phyloP scores from a whole-genome alignment of 2,888 invertebrate genomes.

The Colostygia pectinataria region DNA sequence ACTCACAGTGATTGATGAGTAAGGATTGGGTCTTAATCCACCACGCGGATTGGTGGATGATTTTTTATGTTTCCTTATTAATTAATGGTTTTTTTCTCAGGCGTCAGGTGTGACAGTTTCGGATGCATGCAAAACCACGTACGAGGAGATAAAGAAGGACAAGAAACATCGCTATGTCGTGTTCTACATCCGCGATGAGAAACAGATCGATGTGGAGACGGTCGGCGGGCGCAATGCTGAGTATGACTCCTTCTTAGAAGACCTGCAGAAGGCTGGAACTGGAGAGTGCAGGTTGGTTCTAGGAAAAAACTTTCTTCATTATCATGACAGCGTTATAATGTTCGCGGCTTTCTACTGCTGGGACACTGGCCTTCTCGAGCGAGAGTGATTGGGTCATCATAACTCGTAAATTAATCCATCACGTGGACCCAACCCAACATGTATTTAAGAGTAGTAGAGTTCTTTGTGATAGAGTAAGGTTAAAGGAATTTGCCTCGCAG shows the following conservation, averaged over 20 bases:
- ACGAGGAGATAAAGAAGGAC: constrained; percentile 98
- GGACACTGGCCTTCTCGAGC: too few species aligned
- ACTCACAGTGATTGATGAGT: too few species aligned
- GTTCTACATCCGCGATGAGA: constrained; percentile 97
- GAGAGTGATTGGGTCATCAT: too few species aligned
- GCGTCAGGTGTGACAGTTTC: constrained; percentile 98
- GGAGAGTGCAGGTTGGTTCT: constrained; percentile 91
- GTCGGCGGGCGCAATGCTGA: constrained; percentile 95
- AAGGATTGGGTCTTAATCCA: too few species aligned
- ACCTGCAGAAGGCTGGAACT: constrained; percentile 94
- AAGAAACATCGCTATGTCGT: constrained; percentile 98
- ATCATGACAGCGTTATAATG: too few species aligned
- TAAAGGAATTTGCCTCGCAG: too few species aligned
- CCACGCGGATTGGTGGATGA: not conserved
- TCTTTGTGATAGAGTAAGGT: too few species aligned
- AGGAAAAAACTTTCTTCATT: too few species aligned
- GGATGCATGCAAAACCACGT: constrained; percentile 96
- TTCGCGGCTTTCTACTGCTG: too few species aligned
- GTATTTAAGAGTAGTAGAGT: too few species aligned
- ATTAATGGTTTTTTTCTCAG: constrained; percentile 67
- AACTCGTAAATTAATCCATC: too few species aligned
- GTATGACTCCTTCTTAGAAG: constrained; percentile 96
- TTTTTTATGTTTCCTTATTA: not conserved
- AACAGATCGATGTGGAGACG: constrained; percentile 97
- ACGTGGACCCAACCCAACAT: too few species aligned